Conservation (phyloP, 2,888 invertebrate genomes). For the Trissoscelio sp. region DNA sequence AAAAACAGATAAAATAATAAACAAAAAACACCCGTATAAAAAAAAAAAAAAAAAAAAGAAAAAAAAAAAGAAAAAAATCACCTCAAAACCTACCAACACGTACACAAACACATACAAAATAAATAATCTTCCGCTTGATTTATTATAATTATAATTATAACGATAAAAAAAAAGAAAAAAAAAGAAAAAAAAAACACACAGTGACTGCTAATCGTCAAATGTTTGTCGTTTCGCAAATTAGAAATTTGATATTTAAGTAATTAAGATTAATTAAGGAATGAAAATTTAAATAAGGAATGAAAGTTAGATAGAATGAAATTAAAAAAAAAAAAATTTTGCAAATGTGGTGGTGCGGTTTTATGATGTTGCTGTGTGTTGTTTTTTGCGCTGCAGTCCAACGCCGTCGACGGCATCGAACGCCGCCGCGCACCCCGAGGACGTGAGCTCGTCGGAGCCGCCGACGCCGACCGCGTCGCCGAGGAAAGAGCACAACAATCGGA, state of each 20-base stretch:
- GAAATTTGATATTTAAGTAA: no score
- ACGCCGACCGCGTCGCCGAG: constrained; percentile 82
- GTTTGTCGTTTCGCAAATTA: constrained; percentile 33
- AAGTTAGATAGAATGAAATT: constrained; percentile 9
- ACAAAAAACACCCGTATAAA: no score
- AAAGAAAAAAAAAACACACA: constrained; percentile 36
- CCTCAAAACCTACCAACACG: no score
- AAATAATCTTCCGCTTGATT: constrained; percentile 25
- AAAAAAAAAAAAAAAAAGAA: no score
- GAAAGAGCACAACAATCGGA: constrained; percentile 83
- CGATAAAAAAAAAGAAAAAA: constrained; percentile 2
- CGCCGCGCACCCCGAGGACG: constrained; percentile 80
- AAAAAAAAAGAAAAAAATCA: no score
- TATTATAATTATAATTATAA: constrained; percentile 26
- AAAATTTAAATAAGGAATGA: no score
- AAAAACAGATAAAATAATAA: no score
- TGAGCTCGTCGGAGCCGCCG: constrained; percentile 83
- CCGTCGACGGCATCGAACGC: constrained; percentile 83
- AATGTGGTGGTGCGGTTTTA: constrained; percentile 55
- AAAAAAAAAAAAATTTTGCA: constrained; percentile 5
- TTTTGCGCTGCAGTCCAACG: constrained; percentile 83
- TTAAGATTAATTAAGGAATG: no score
- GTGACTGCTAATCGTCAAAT: constrained; percentile 50
- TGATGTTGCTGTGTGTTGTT: constrained; percentile 79
- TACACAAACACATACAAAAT: constrained; percentile 29